phyloP scores from a whole-genome alignment of 2,888 invertebrate genomes.

The Acrocyrtus sp. region DNA sequence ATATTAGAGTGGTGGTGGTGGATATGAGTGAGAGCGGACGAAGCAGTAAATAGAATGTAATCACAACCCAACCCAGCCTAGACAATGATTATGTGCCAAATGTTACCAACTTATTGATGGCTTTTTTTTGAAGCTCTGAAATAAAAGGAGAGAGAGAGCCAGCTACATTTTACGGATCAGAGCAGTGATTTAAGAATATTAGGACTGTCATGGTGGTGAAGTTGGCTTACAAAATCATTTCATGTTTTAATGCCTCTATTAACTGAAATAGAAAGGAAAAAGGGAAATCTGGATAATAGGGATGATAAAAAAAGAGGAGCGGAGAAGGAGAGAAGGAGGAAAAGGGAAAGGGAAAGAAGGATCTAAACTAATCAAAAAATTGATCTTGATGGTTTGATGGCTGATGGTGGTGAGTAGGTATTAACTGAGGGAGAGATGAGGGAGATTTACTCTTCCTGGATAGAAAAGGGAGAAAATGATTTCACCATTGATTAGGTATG shows the following conservation, averaged over 20 bases:
- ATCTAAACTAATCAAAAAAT: constrained; percentile 55
- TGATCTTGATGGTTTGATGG: constrained; percentile 52
- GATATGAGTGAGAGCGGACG: constrained; percentile 9
- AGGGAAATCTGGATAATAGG: too few relatives aligned
- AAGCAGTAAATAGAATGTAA: constrained; percentile 14
- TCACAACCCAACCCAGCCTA: background rate
- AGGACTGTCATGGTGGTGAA: constrained; percentile 30
- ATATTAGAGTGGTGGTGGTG: constrained; percentile 46
- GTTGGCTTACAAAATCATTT: constrained; percentile 36
- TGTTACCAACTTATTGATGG: constrained; percentile 17
- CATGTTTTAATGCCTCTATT: constrained; percentile 40
- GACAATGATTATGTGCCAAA: constrained; percentile 25
- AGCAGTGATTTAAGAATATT: constrained; percentile 50
- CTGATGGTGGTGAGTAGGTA: constrained; percentile 21
- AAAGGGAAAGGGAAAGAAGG: constrained; percentile 44
- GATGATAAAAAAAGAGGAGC: too few relatives aligned
- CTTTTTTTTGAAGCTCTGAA: too few relatives aligned
- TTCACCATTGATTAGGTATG: constrained; percentile 3
- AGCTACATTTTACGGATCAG: constrained; percentile 1
- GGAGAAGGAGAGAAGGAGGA: constrained; percentile 6
- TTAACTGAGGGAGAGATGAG: constrained; percentile 41
- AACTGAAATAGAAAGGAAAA: constrained; percentile 24
- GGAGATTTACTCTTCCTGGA: constrained; percentile 43
- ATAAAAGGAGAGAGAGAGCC: constrained; percentile 9
- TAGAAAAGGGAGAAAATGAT: constrained; percentile 7